A percentile compares a stretch with the other conserved stretches of the same genome.
These are phyloP conservation scores for Leptinotarsa tumamoca DNA, from an alignment of 2,888 invertebrate species.

Conservation along the genomic window DNA sequence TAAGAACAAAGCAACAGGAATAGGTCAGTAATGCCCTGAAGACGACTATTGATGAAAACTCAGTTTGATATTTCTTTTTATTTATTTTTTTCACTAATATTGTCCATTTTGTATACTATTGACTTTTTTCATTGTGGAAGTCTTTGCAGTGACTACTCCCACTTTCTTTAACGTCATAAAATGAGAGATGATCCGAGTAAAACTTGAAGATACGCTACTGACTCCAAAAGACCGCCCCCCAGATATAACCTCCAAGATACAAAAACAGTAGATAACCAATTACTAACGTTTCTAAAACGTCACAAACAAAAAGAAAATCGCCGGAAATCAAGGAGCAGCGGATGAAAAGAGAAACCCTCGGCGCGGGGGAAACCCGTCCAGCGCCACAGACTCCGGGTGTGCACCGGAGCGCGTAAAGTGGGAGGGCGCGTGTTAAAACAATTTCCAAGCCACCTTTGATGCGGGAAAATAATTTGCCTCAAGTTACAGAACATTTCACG, in stretches of 20 bases:
- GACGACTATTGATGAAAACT: too few species aligned
- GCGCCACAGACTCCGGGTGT: slow-evolving; percentile 21
- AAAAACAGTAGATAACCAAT: slow-evolving; percentile 43
- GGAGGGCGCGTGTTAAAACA: slow-evolving; percentile 62
- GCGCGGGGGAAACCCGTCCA: slow-evolving; percentile 7
- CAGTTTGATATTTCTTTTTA: too few species aligned
- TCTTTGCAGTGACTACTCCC: too few species aligned
- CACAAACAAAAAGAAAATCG: slow-evolving; percentile 38
- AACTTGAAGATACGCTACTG: slow-evolving; percentile 17
- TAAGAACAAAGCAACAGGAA: too few species aligned
- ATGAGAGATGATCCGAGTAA: not conserved
- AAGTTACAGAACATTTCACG: slow-evolving; percentile 64
- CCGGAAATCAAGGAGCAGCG: slow-evolving; percentile 27
- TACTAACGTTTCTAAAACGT: slow-evolving; percentile 39
- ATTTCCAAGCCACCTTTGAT: slow-evolving; percentile 54
- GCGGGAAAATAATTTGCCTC: slow-evolving; percentile 59
- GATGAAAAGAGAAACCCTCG: slow-evolving; percentile 14
- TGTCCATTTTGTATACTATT: too few species aligned
- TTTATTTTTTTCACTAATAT: too few species aligned
- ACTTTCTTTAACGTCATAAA: too few species aligned
- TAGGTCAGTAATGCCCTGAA: too few species aligned
- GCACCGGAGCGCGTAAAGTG: slow-evolving; percentile 44
- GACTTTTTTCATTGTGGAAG: too few species aligned
- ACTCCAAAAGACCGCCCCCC: not conserved
- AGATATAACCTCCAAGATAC: slow-evolving; percentile 29